Percentiles rank a stretch among this genome's conserved stretches.
Conservation (phyloP, 2,113 vertebrate genomes). For the Myiozetetes cayanensis region DNA sequence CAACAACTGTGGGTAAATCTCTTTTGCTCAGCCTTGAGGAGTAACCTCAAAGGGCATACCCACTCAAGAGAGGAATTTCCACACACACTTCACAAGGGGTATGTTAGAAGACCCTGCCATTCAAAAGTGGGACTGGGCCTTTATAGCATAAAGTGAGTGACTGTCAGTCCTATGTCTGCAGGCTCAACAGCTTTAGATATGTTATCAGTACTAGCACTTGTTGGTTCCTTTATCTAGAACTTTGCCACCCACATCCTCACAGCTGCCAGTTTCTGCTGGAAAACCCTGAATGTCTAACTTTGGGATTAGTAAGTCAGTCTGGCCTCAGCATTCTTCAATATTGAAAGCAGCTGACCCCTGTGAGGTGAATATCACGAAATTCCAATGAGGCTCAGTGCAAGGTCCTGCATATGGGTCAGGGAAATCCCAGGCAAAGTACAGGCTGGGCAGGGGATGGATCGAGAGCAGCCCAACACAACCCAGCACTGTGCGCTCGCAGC, state of each 20-base stretch:
- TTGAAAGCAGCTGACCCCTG: neutral
- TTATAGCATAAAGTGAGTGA: neutral
- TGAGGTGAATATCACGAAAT: neutral
- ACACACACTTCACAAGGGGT: neutral
- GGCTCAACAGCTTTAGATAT: neutral
- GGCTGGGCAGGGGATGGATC: neutral
- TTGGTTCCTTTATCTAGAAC: neutral
- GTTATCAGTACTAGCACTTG: neutral
- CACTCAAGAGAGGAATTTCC: neutral
- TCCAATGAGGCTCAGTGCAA: neutral
- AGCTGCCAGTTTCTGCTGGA: neutral
- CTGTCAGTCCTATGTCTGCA: neutral
- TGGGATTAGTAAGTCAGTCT: neutral
- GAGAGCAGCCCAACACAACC: neutral
- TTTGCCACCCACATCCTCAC: neutral
- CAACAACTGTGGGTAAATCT: neutral
- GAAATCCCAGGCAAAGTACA: neutral
- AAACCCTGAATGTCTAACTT: neutral
- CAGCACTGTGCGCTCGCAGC: fast-evolving
- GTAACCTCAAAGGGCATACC: neutral
- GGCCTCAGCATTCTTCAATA: neutral
- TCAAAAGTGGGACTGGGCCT: neutral
- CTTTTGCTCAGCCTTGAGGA: neutral
- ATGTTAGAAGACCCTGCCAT: neutral
- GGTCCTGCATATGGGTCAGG: neutral